phyloP scores from a whole-genome alignment of 1,140 invertebrate species.

The Neodiprion pinetum region DNA sequence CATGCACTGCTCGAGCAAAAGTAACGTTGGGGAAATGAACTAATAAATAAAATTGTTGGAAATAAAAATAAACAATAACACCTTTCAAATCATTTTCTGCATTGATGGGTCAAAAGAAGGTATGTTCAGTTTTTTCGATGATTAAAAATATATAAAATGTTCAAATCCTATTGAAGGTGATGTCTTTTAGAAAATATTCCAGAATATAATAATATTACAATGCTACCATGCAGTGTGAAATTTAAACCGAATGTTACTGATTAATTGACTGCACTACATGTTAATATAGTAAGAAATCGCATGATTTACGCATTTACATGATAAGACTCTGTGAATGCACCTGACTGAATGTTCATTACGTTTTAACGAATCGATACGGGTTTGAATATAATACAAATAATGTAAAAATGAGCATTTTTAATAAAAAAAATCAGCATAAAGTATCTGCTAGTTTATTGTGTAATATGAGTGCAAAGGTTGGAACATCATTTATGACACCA shows the following conservation, averaged over 20 bases:
- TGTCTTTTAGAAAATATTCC: slow-evolving; percentile 10
- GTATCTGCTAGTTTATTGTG: too few species aligned
- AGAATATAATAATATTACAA: neutral
- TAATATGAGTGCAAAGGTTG: too few species aligned
- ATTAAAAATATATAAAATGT: neutral
- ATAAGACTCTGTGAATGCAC: neutral
- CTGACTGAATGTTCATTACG: neutral
- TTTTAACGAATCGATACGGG: too few species aligned
- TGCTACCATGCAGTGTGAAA: slow-evolving; percentile 1
- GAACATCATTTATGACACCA: too few species aligned
- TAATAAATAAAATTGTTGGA: slow-evolving; percentile 22
- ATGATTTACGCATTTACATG: neutral
- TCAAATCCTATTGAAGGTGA: slow-evolving; percentile 6
- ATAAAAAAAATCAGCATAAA: too few species aligned
- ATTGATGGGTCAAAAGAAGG: neutral
- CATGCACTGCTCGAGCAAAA: slow-evolving; percentile 37
- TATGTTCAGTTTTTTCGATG: neutral
- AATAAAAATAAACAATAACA: slow-evolving; percentile 4
- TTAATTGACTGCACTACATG: neutral
- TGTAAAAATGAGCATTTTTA: too few species aligned
- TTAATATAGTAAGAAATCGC: neutral
- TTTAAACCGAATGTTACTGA: neutral
- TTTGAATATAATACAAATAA: too few species aligned
- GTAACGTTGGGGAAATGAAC: slow-evolving; percentile 19
- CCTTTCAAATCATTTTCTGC: neutral